Evolutionary conservation across 2,113 vertebrate genomes (phyloP).

Genomic region (Heterochromis multidens): DNA sequence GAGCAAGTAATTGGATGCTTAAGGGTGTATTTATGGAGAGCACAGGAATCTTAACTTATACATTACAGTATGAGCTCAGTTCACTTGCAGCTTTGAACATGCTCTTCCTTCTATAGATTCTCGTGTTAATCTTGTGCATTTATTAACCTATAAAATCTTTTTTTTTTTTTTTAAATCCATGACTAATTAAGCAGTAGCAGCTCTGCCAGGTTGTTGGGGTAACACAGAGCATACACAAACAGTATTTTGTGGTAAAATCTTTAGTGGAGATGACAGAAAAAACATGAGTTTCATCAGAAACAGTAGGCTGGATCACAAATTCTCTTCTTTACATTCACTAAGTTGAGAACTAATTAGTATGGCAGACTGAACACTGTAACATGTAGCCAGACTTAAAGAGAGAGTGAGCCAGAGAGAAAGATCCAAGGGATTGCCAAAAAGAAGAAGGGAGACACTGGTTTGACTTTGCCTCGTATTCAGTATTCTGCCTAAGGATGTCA

Average conservation of each 20-base stretch:
- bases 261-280: conserved; percentile 24
- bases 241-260: conserved; percentile 22
- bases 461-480: conserved; percentile 33
- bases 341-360: conserved; percentile 59
- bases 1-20: conserved; percentile 31
- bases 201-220: conserved; percentile 60
- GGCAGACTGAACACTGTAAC: conserved; percentile 21
- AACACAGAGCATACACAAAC: conserved; percentile 60
- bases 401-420: background rate
- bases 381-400: conserved; percentile 24
- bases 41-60: conserved; percentile 21
- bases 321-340: conserved; percentile 53
- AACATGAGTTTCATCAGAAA: conserved; percentile 15
- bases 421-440: conserved; percentile 32
- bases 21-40: conserved; percentile 21
- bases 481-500: conserved; percentile 27
- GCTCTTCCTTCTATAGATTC: background rate
- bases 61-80: background rate
- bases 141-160: background rate
- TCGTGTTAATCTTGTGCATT: background rate
- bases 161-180: background rate
- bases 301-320: background rate
- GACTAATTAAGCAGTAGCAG: conserved; percentile 31
- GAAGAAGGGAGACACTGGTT: conserved; percentile 25
- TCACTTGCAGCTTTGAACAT: background rate